phyloP scores from a whole-genome alignment of 2,888 invertebrate genomes.

The Pseudococcus viburni region DNA sequence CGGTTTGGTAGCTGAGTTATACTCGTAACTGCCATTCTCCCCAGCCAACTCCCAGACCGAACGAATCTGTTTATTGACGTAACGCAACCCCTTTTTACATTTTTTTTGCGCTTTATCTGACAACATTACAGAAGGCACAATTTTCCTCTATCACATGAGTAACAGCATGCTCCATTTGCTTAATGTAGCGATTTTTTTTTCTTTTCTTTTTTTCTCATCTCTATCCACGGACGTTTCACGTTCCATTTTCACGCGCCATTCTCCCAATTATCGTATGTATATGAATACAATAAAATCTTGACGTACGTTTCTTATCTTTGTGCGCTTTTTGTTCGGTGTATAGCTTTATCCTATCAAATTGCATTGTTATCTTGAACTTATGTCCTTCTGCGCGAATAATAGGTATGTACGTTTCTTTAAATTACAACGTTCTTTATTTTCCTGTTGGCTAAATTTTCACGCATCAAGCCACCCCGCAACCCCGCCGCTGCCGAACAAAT shows the following conservation, averaged over 20 bases:
- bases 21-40: not conserved
- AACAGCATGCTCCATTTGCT: slow-evolving; percentile 64
- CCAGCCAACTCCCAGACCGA: not conserved
- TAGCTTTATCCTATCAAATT: slow-evolving; percentile 46
- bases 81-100: slow-evolving; percentile 56
- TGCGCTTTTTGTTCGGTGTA: not conserved
- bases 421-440: slow-evolving; percentile 20
- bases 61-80: slow-evolving; percentile 61
- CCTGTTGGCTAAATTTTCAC: not conserved
- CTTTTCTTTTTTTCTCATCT: not conserved
- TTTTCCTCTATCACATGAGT: slow-evolving; percentile 59
- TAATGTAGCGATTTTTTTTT: slow-evolving; percentile 57
- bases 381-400: slow-evolving; percentile 38
- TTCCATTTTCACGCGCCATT: slow-evolving; percentile 64
- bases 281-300: slow-evolving; percentile 60
- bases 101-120: slow-evolving; percentile 52
- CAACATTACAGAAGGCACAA: slow-evolving; percentile 61
- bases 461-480: not conserved
- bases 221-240: slow-evolving; percentile 15
- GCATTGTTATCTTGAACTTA: slow-evolving; percentile 49
- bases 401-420: slow-evolving; percentile 28
- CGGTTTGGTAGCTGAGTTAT: not conserved
- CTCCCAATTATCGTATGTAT: slow-evolving; percentile 61
- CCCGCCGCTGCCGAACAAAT: not conserved
- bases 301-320: slow-evolving; percentile 62